phyloP scores from a whole-genome alignment of 2,888 invertebrate species.

The Drosophila flavopinicola region DNA sequence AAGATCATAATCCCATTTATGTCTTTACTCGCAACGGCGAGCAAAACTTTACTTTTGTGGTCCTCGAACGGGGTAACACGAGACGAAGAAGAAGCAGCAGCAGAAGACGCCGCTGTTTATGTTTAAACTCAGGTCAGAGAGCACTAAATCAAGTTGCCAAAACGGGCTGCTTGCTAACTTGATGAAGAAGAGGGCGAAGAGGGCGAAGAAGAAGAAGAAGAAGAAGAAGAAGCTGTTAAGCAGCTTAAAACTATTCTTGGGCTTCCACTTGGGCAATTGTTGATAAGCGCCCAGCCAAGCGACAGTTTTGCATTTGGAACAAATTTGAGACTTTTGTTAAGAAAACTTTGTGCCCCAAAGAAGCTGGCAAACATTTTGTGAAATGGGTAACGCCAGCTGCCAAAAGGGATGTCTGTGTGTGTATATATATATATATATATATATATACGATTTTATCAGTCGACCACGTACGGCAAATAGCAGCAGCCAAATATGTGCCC shows the following conservation, averaged over 20 bases:
- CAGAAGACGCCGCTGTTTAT: constrained; percentile 82
- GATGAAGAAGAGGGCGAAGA: background rate
- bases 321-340: constrained; percentile 79
- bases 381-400: constrained; percentile 42
- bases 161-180: too few relatives aligned
- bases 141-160: constrained; percentile 84
- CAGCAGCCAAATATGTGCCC: constrained; percentile 41
- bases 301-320: constrained; percentile 78
- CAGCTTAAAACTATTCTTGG: constrained; percentile 79
- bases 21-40: constrained; percentile 75
- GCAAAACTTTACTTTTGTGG: constrained; percentile 76
- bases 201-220: background rate
- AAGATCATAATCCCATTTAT: constrained; percentile 85
- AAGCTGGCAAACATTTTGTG: constrained; percentile 35
- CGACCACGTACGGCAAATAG: constrained; percentile 60
- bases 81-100: too few relatives aligned
- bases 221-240: constrained; percentile 71
- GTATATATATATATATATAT: constrained; percentile 7
- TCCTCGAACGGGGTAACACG: constrained; percentile 37
- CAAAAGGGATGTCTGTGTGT: constrained; percentile 15
- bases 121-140: constrained; percentile 84
- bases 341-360: constrained; percentile 47
- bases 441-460: constrained; percentile 57
- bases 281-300: constrained; percentile 78
- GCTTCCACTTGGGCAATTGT: constrained; percentile 72